phyloP scores from a whole-genome alignment of 2,888 invertebrate genomes.

The Trisateles emortualis region DNA sequence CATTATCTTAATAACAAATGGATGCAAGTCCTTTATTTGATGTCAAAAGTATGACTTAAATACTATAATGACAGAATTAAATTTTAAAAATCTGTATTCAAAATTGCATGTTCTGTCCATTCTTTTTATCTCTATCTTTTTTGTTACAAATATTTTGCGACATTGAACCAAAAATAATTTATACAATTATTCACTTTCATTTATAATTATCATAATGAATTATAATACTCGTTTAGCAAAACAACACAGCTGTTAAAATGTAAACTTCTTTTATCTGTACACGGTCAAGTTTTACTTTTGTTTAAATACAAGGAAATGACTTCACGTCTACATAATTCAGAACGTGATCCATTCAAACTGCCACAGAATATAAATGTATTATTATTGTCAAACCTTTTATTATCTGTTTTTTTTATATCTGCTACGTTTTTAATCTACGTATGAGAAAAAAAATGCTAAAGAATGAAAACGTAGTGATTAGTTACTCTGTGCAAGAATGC shows the following conservation, averaged over 20 bases:
- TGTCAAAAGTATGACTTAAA: too few species aligned
- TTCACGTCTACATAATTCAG: neutral
- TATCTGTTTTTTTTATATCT: slow-evolving; percentile 12
- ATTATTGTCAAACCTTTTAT: slow-evolving; percentile 24
- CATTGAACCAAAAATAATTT: too few species aligned
- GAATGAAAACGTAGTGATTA: neutral
- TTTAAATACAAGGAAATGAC: slow-evolving; percentile 18
- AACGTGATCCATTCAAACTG: slow-evolving; percentile 24
- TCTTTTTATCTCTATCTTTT: too few species aligned
- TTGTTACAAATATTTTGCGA: too few species aligned
- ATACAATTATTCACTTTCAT: too few species aligned
- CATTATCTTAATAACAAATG: too few species aligned
- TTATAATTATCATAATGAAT: too few species aligned
- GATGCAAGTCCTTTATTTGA: too few species aligned
- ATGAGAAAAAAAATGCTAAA: slow-evolving; percentile 4
- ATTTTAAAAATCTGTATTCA: too few species aligned
- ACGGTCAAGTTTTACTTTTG: neutral
- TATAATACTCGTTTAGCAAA: neutral
- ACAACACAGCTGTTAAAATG: neutral
- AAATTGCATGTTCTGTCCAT: too few species aligned
- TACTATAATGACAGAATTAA: too few species aligned
- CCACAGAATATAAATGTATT: slow-evolving; percentile 35
- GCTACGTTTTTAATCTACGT: slow-evolving; percentile 12
- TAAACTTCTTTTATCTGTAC: neutral
- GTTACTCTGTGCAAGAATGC: too few species aligned